Evolutionary conservation across 2,113 vertebrate genomes (phyloP), one percentile per base, ranked within the genome.

Genomic region (Rhynchomys soricoides): DNA sequence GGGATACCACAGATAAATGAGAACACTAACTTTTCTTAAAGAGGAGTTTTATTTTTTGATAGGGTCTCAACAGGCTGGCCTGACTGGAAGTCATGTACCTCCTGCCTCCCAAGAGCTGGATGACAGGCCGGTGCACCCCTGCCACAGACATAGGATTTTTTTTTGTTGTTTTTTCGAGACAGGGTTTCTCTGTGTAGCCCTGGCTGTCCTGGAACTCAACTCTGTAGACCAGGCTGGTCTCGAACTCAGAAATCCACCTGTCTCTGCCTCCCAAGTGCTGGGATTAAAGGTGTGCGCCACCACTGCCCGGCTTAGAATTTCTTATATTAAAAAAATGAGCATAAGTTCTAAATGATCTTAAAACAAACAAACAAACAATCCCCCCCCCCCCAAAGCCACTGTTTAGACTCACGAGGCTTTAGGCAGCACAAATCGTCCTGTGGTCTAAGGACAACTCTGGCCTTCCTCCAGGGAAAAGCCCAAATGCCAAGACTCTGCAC

Each of bases 321-420:
- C 11, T 77, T 91, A 90, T 68, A 74, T 29, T 62, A 82, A 45
- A 93, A 94, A 90, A 91, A 37, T n/a, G 59, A 93, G 50, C 50
- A 74, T 34, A 26, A 95, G 59, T 7, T 91, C 10, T 2, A 95
- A 43, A 48, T 86, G 45, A 96, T 50, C 66, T 71, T 26, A 37
- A 57, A 79, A 74, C n/a, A 45, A 87, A 55, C 5, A 81, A n/a
- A n/a, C n/a, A n/a, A n/a, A n/a, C n/a, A n/a, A n/a, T n/a, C n/a
- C n/a, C n/a, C n/a, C n/a, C 57, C 17, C 17, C 59, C 59, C 29
- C 26, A 81, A 59, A 55, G 88, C 13, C n/a, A 71, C 45, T 16
- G 70, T 43, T 93, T 68, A 81, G 71, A 82, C 15, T 91, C 17
- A 78, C 29, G 70, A 74, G 64, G 93, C 26, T 21, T 31, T 43